These are phyloP conservation scores for Rattus rattus DNA, from an alignment of 2,113 vertebrate species.

Conservation along the genomic window DNA sequence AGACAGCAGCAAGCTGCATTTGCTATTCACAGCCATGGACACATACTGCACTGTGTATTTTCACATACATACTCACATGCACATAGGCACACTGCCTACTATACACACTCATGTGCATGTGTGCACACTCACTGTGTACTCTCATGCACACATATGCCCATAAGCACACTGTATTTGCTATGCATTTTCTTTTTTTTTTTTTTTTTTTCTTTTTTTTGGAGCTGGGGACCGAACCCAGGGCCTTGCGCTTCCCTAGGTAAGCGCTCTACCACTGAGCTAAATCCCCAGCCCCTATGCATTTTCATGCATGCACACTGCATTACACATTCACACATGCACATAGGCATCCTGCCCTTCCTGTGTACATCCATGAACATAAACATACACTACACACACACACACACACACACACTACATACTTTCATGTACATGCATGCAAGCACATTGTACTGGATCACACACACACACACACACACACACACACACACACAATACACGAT, in stretches of 20 bases:
- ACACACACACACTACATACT: too few relatives aligned
- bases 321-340: not conserved
- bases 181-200: too few relatives aligned
- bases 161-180: not conserved
- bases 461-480: too few relatives aligned
- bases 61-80: not conserved
- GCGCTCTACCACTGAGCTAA: too few relatives aligned
- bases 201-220: too few relatives aligned
- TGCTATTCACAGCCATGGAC: not conserved
- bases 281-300: too few relatives aligned
- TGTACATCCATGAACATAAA: not conserved
- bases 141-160: not conserved
- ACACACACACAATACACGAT: too few relatives aligned
- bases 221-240: too few relatives aligned
- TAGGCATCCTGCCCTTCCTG: not conserved
- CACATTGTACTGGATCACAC: not conserved
- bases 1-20: not conserved
- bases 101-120: not conserved
- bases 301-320: not conserved
- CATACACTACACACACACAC: too few relatives aligned
- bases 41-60: too few relatives aligned
- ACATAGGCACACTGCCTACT: not conserved
- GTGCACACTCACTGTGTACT: rapidly evolving
- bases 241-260: too few relatives aligned
- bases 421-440: not conserved